Conservation (phyloP, 1,140 invertebrate species). For the Oedothorax gibbosus region DNA sequence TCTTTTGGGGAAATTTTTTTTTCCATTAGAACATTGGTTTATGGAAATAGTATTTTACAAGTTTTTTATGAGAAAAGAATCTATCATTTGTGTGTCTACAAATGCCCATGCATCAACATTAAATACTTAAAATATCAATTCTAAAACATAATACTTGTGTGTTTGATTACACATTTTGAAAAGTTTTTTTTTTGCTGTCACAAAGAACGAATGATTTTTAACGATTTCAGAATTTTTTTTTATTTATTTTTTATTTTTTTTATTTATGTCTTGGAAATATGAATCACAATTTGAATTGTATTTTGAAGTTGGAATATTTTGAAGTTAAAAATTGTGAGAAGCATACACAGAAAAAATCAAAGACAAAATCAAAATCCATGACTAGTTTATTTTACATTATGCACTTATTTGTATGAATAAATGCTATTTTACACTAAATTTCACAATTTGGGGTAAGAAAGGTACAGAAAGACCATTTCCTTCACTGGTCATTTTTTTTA, state of each 20-base stretch:
- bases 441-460: not conserved
- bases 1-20: too few species aligned
- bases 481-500: not conserved
- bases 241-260: not conserved
- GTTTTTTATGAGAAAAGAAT: too few species aligned
- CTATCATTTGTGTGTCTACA: too few species aligned
- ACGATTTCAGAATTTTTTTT: too few species aligned
- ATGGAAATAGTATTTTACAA: too few species aligned
- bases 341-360: not conserved
- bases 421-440: conserved; percentile 40
- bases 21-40: too few species aligned
- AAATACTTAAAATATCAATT: too few species aligned
- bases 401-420: conserved; percentile 32
- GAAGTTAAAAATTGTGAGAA: not conserved
- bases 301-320: not conserved
- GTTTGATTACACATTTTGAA: too few species aligned
- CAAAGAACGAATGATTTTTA: too few species aligned
- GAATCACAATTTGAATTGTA: not conserved
- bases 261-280: not conserved
- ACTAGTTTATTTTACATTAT: conserved; percentile 28
- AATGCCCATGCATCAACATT: too few species aligned
- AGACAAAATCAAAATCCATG: not conserved
- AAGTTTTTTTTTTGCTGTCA: too few species aligned
- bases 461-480: not conserved
- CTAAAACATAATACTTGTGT: too few species aligned